Evolutionary conservation across 1,140 invertebrate genomes (phyloP).

Genomic region (Heliconius himera): DNA sequence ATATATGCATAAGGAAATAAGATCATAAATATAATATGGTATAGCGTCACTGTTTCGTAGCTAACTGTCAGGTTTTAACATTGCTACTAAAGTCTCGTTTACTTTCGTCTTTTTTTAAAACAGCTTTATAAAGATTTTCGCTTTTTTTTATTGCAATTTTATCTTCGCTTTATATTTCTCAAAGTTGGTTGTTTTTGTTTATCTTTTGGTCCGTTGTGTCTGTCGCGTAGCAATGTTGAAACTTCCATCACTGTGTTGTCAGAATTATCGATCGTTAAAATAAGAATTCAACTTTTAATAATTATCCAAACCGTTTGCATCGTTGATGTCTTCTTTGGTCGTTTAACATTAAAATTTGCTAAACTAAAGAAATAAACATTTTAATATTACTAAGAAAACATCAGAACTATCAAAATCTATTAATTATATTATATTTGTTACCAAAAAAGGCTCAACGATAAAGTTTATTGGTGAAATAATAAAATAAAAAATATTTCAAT

Average conservation of each 20-base stretch:
- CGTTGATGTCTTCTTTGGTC: conserved; percentile 33
- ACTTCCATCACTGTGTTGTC: conserved; percentile 70
- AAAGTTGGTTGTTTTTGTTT: conserved; percentile 67
- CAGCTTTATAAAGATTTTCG: conserved; percentile 28
- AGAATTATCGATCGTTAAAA: conserved; percentile 45
- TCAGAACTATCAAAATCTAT: too few relatives aligned
- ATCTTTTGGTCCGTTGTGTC: not conserved
- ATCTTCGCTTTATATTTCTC: conserved; percentile 62
- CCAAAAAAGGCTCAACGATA: conserved; percentile 22
- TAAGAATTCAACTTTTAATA: not conserved
- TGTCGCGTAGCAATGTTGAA: conserved; percentile 75
- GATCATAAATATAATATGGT: conserved; percentile 41
- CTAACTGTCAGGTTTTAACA: conserved; percentile 73
- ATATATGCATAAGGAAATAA: conserved; percentile 79
- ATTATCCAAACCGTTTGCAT: not conserved
- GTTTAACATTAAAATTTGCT: not conserved
- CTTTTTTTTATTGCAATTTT: conserved; percentile 43
- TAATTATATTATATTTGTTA: not conserved
- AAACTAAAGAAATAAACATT: not conserved
- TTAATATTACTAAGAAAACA: not conserved
- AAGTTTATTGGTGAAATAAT: not conserved
- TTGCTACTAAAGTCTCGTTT: conserved; percentile 60
- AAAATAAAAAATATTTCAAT: conserved; percentile 22
- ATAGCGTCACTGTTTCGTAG: conserved; percentile 69
- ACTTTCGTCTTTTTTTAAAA: not conserved